Evolutionary conservation across 2,888 invertebrate species (phyloP), one percentile per base, ranked within the genome.

Genomic region (Megalurothrips usitatus): DNA sequence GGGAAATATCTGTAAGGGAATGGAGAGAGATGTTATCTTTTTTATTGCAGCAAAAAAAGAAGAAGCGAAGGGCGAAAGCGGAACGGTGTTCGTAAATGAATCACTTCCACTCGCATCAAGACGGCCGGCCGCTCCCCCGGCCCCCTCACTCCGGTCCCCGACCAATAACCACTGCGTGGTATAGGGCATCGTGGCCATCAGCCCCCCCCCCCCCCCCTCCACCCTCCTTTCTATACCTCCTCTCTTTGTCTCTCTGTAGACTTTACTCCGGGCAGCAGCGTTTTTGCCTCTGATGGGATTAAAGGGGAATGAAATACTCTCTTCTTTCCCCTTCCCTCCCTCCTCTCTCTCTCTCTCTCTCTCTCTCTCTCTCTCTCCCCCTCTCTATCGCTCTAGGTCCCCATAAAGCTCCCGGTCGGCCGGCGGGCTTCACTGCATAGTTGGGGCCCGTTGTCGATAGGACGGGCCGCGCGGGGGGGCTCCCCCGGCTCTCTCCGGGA

Each of bases 31-130:
- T 75, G 68, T 75, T 75, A 75, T 75, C 68, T 75, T 75, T 75
- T 75, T 75, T 75, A 75, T 75, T 75, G 68, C 68, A 75, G 68
- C 4, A 26, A 75, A 75, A 58, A 43, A 43, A 6, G 34, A 43
- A 43, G 34, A 43, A 43, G 58, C 58, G 58, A 58, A 58, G 19
- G 58, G 34, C 6, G 34, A 6, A 43, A 58, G 68, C 68, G 68
- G 68, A 26, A 75, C 68, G 68, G 68, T 75, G 68, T 75, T 26
- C 68, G 68, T 75, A 75, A 75, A 75, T 75, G 68, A 75, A 75
- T 75, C 68, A 75, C 68, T 75, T 75, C 68, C 68, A 26, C 23
- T 75, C 68, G 68, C 68, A 75, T 75, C 68, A 75, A 75, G 68
- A 75, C 68, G 68, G 68, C 52, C n/a, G n/a, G n/a, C 34, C 34